Base-by-base conservation (phyloP, 2,888 invertebrate species). In the Leucozona laternaria region DNA sequence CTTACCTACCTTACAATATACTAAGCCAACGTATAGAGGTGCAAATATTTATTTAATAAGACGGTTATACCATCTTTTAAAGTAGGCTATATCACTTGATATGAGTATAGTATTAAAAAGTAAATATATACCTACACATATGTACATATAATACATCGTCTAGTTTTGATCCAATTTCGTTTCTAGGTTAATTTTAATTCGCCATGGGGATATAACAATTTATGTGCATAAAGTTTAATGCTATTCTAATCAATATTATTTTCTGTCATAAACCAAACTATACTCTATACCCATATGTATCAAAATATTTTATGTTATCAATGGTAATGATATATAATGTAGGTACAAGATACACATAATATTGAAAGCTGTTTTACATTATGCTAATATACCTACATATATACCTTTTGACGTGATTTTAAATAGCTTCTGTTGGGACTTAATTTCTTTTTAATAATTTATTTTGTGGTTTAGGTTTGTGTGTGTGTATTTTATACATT, bases 21-120 rank as follows among this genome's bases (percentile, higher is more conserved):
- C 31, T 31, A 34, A 62, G 10, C 62, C 62, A 57, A 57, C 11
- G 31, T 40, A 17, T 43, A 66, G 34, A 28, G 48, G 34, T 48
- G 66, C 31, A 48, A 66, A 66, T 66, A 66, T 48, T 66, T 45
- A 34, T 66, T 48, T 66, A 66, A 48, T 48, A 48, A 66, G 20
- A 48, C 48, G 17, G 45, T 66, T 48, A 45, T 34, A 10, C 1
- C 48, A 17, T 62, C 28, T 25, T 48, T 66, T 10, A 66, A 48
- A 45, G 48, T 48, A 31, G 31, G 48, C 10, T 34, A 48, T 34
- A 45, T 28, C 8, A 60, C 40, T 60, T 40, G 40, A 60, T 60
- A 60, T 60, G 40, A 37, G 8, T 53, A 15, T 53, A 25, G 50
- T 11, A 15, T 13, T 25, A 15, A 22, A 25, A 2, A 25, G 22